These are phyloP conservation scores for Zonitis immaculata DNA, from an alignment of 2,888 invertebrate species.

Conservation along the genomic window DNA sequence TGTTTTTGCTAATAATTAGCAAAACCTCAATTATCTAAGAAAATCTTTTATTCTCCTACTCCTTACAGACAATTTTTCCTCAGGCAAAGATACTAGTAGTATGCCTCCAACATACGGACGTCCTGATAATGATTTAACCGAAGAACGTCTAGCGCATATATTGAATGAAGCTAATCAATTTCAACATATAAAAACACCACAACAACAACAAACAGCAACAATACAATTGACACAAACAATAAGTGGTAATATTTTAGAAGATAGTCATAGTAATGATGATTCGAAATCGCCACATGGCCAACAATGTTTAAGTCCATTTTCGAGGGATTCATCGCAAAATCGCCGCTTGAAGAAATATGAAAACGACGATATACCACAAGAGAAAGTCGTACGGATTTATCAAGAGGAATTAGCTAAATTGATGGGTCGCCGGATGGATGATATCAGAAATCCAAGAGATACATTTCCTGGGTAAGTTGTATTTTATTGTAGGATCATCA, in stretches of 20 bases:
- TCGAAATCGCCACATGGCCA: slow-evolving; percentile 76
- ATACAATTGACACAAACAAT: slow-evolving; percentile 36
- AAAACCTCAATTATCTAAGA: slow-evolving; percentile 17
- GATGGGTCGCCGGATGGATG: slow-evolving; percentile 74
- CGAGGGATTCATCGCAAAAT: slow-evolving; percentile 67
- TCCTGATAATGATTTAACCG: slow-evolving; percentile 71
- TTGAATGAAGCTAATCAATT: slow-evolving; percentile 88
- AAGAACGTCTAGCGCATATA: slow-evolving; percentile 91
- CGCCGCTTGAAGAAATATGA: slow-evolving; percentile 80
- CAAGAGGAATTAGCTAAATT: slow-evolving; percentile 93
- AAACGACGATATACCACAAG: slow-evolving; percentile 93
- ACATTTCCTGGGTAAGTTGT: slow-evolving; percentile 74
- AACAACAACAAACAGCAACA: slow-evolving; percentile 36
- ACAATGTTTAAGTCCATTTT: slow-evolving; percentile 79
- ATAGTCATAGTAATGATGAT: slow-evolving; percentile 73
- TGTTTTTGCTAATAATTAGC: slow-evolving; percentile 17
- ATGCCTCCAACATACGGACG: slow-evolving; percentile 70
- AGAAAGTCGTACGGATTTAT: slow-evolving; percentile 91
- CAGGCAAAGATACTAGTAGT: slow-evolving; percentile 80
- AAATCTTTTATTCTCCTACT: slow-evolving; percentile 22
- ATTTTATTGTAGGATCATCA: too few species aligned
- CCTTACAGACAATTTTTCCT: slow-evolving; percentile 50
- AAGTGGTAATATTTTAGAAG: too few species aligned
- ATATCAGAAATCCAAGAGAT: slow-evolving; percentile 70
- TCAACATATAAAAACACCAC: slow-evolving; percentile 58